A percentile compares a stretch with the other conserved stretches of the same genome.
Conservation (phyloP, 35 echinoderm and acorn worm genomes). For the Apostichopus californicus region DNA sequence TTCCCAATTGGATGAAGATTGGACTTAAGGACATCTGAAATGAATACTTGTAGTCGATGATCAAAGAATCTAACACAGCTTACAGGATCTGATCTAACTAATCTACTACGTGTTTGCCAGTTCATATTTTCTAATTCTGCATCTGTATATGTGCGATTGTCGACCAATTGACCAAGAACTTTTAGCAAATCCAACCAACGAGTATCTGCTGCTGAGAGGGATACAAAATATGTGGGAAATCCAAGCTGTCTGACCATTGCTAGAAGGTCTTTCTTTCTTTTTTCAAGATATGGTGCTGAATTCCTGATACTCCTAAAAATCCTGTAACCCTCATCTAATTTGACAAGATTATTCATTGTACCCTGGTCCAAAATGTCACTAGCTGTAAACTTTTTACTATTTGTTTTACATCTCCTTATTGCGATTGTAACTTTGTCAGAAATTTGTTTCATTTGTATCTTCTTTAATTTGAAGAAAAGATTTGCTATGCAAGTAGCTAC, state of each 20-base stretch:
- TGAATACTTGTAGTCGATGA: conserved; percentile 28
- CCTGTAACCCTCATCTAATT: conserved; percentile 38
- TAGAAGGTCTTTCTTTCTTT: conserved; percentile 12
- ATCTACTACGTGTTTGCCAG: conserved; percentile 39
- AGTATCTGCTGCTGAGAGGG: conserved; percentile 32
- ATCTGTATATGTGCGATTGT: conserved; percentile 1
- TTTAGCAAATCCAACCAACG: neutral
- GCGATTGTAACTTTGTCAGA: neutral
- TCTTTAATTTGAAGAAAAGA: neutral
- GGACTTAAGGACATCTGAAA: neutral
- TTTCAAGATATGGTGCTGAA: conserved; percentile 8
- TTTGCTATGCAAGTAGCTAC: neutral
- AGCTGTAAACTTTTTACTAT: conserved; percentile 8
- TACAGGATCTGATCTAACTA: conserved; percentile 64
- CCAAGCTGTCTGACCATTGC: conserved; percentile 26
- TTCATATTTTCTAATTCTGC: conserved; percentile 43
- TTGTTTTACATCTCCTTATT: neutral
- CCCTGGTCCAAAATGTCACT: neutral
- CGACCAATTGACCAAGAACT: conserved; percentile 31
- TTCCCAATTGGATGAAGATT: conserved; percentile 5
- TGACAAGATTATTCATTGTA: neutral
- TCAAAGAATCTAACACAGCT: conserved; percentile 66
- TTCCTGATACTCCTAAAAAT: conserved; percentile 4
- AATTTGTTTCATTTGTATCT: conserved; percentile 23
- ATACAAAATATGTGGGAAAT: conserved; percentile 38